Evolutionary conservation across 2,797 vertebrate species (phyloP), one percentile per base, ranked within the genome.

Genomic region (Mormyrops boulengeri): DNA sequence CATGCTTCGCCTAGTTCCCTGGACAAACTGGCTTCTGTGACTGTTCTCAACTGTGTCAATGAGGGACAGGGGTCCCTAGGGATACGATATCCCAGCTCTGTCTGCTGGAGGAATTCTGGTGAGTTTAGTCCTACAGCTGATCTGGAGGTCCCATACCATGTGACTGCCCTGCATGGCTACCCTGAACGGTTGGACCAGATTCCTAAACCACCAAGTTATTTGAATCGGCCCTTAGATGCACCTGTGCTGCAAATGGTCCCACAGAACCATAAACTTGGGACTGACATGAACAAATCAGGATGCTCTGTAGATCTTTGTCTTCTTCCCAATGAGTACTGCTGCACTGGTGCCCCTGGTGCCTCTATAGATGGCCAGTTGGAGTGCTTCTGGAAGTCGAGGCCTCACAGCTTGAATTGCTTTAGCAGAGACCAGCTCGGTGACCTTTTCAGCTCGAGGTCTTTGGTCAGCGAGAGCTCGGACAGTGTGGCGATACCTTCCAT

Each of bases 361-460:
- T n/a, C 80, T 82, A 49, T 26, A 14, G 53, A 88, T 62, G 7
- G 17, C 55, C 62, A 92, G 53, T 91, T 91, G 53, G n/a, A 49
- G 12, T 92, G 89, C 87, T 92, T 90, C 12, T 44, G 55, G 53
- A 92, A 93, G n/a, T 88, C 92, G 88, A 92, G 94, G 53, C 92
- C 94, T n/a, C 93, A 93, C 88, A 91, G 97, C 88, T 92, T 96
- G 19, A 19, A 80, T 3, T 44, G 19, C 41, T 80, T 7, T 44
- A 80, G 38, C 73, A n/a, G 73, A 44, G 96, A 96, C 88, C 95
- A 97, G 90, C 44, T 11, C 95, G 96, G 90, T 92, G 94, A 0
- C 96, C 94, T 96, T 17, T 92, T 95, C 47, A 92, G 89, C 19
- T 90, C 90, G 88, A 91, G 60, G 34, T 89, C 89, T 86, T 89